Percentiles rank a stretch among this genome's conserved stretches.
Conservation (phyloP, 1,140 invertebrate genomes). For the Cydia fagiglandana region DNA sequence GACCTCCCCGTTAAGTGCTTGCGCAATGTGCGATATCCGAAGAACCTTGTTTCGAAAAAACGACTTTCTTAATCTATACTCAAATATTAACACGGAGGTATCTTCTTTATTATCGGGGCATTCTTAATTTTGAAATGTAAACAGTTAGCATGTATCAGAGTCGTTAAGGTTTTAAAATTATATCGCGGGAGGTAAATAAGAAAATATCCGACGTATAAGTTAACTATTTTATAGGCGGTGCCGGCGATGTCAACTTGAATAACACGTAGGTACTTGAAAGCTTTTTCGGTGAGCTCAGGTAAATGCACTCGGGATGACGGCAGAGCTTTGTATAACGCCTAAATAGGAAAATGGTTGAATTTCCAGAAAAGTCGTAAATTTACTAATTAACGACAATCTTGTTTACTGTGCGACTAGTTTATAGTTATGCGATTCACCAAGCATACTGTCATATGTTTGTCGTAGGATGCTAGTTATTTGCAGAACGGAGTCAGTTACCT, state of each 20-base stretch:
- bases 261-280: slow-evolving; percentile 23
- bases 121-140: slow-evolving; percentile 39
- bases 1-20: slow-evolving; percentile 33
- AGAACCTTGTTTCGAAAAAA: slow-evolving; percentile 39
- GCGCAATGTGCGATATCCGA: slow-evolving; percentile 41
- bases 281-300: slow-evolving; percentile 46
- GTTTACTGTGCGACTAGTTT: slow-evolving; percentile 67
- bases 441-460: slow-evolving; percentile 37
- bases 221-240: slow-evolving; percentile 11
- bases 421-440: slow-evolving; percentile 42
- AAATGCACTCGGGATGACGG: slow-evolving; percentile 51
- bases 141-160: slow-evolving; percentile 28
- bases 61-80: slow-evolving; percentile 47
- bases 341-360: slow-evolving; percentile 44
- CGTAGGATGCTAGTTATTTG: background rate
- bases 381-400: slow-evolving; percentile 65
- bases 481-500: slow-evolving; percentile 39
- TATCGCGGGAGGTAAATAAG: slow-evolving; percentile 27
- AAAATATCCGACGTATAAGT: slow-evolving; percentile 21
- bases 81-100: slow-evolving; percentile 39
- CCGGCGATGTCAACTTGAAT: background rate
- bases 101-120: slow-evolving; percentile 48
- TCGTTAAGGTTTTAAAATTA: slow-evolving; percentile 24
- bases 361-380: slow-evolving; percentile 71
- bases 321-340: slow-evolving; percentile 35